Percentiles rank a stretch among this genome's conserved stretches.
These are phyloP conservation scores for Chionomys nivalis DNA, from an alignment of 2,113 vertebrate species.

Conservation along the genomic window DNA sequence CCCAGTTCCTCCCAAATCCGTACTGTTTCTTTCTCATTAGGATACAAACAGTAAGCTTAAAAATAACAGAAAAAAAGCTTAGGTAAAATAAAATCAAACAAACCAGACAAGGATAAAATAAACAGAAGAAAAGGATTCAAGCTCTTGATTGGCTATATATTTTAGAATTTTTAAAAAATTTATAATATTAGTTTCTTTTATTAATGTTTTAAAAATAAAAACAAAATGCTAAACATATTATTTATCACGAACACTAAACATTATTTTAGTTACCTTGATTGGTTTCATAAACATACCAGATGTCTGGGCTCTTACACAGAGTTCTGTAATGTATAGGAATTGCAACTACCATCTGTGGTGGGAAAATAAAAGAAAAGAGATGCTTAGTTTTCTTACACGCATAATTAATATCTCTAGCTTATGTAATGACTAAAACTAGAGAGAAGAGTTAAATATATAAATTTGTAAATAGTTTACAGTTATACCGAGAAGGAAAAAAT, in stretches of 20 bases:
- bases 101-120: neutral
- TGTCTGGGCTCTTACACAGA: constrained; percentile 48
- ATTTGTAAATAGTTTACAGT: constrained; percentile 24
- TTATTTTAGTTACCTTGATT: constrained; percentile 75
- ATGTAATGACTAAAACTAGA: constrained; percentile 1
- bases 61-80: neutral
- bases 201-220: neutral
- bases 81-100: neutral
- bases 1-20: neutral
- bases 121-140: neutral
- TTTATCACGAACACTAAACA: constrained; percentile 72
- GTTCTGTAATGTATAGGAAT: constrained; percentile 54
- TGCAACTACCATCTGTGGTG: constrained; percentile 40
- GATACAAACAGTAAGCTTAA: neutral
- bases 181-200: neutral
- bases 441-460: neutral
- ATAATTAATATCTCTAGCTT: constrained; percentile 31
- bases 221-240: constrained; percentile 33
- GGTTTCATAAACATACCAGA: constrained; percentile 76
- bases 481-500: neutral
- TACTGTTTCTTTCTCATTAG: neutral
- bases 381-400: neutral
- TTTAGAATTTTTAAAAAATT: neutral
- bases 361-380: neutral
- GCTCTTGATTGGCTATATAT: neutral